These are phyloP conservation scores for Verasper variegatus DNA, from an alignment of 2,113 vertebrate genomes.

Conservation along the genomic window DNA sequence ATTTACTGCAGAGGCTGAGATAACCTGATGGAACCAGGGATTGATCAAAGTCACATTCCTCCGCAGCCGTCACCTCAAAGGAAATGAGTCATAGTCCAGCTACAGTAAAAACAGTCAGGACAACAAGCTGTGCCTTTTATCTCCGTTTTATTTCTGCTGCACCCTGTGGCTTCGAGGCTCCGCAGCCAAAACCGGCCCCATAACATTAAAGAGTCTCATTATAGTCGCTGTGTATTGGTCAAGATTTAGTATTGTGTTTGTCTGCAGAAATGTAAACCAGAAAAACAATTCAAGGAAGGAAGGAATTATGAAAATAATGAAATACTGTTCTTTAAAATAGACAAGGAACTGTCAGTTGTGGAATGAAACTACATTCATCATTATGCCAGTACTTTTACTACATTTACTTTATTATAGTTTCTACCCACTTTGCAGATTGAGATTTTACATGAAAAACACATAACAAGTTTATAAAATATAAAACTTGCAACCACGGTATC, in stretches of 20 bases:
- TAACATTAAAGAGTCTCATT: slow-evolving; percentile 38
- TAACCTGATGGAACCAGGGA: slow-evolving; percentile 29
- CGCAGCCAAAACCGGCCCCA: slow-evolving; percentile 55
- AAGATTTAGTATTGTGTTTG: slow-evolving; percentile 39
- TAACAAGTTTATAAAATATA: too few relatives aligned
- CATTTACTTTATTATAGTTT: too few relatives aligned
- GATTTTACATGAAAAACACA: too few relatives aligned
- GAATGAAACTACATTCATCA: too few relatives aligned
- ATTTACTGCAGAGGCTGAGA: slow-evolving; percentile 33
- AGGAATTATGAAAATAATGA: background rate
- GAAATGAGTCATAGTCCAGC: slow-evolving; percentile 51
- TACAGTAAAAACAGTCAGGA: slow-evolving; percentile 60
- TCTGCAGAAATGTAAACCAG: background rate
- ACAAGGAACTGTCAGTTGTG: too few relatives aligned
- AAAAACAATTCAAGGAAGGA: background rate
- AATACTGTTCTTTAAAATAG: background rate
- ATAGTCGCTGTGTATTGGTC: slow-evolving; percentile 52
- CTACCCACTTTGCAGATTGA: too few relatives aligned
- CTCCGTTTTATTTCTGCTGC: slow-evolving; percentile 61
- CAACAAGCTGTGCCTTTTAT: slow-evolving; percentile 75
- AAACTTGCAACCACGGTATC: too few relatives aligned
- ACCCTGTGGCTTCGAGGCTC: slow-evolving; percentile 62
- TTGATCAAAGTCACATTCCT: slow-evolving; percentile 68
- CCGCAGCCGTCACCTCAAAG: slow-evolving; percentile 51
- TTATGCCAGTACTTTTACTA: too few relatives aligned